Conservation (phyloP, 2,113 vertebrate species). For the Sigmodon hispidus region DNA sequence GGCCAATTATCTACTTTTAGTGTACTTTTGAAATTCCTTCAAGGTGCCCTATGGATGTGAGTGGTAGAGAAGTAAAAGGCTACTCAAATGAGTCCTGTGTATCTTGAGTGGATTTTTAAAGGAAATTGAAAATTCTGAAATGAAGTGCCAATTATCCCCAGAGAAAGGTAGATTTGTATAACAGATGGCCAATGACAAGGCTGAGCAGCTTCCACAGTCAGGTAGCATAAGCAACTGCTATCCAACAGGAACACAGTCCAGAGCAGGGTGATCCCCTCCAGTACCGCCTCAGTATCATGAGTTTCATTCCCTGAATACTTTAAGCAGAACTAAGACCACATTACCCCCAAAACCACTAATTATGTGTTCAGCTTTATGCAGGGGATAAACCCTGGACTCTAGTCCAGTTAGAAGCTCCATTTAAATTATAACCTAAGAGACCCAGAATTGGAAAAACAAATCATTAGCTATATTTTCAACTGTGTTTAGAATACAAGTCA, state of each 20-base stretch:
- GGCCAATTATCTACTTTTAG: constrained; percentile 7
- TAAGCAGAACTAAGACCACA: neutral
- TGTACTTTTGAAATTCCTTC: constrained; percentile 39
- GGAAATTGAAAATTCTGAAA: constrained; percentile 51
- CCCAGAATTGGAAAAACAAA: constrained; percentile 5
- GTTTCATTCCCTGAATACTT: neutral
- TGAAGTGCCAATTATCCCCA: constrained; percentile 26
- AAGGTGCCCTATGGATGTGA: constrained; percentile 12
- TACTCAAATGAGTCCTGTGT: constrained; percentile 30
- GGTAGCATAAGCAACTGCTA: too few relatives aligned
- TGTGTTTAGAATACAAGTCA: neutral
- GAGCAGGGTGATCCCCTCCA: neutral
- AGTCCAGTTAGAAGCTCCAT: neutral
- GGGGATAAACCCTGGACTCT: neutral
- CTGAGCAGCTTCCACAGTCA: neutral
- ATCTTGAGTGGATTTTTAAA: constrained; percentile 1
- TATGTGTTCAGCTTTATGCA: neutral
- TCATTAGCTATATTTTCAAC: neutral
- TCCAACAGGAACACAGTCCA: neutral
- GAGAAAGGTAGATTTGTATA: neutral
- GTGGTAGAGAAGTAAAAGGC: neutral
- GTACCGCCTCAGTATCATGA: neutral
- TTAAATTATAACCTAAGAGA: neutral
- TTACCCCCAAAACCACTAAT: neutral
- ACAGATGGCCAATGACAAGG: neutral